phyloP scores from a whole-genome alignment of 1,140 invertebrate species.

The Lordiphosa clarofinis region DNA sequence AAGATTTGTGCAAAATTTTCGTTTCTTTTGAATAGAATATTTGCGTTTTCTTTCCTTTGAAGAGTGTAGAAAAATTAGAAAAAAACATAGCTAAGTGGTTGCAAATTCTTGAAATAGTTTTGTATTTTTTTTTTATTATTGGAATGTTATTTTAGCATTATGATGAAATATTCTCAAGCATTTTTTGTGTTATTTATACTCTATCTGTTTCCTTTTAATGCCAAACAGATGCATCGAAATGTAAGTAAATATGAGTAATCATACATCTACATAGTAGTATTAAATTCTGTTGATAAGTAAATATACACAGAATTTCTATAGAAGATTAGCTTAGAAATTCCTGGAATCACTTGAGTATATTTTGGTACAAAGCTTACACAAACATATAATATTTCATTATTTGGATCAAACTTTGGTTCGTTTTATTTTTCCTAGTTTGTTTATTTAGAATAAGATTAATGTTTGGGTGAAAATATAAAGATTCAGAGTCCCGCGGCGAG shows the following conservation, averaged over 20 bases:
- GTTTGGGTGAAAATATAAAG: too few relatives aligned
- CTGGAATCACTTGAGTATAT: too few relatives aligned
- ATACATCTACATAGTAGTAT: neutral
- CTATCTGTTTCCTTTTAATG: conserved; percentile 66
- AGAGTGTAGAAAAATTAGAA: conserved; percentile 26
- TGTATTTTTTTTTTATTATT: too few relatives aligned
- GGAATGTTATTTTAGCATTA: conserved; percentile 4
- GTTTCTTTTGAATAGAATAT: conserved; percentile 20
- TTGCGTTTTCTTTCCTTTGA: conserved; percentile 2
- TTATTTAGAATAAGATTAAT: too few relatives aligned
- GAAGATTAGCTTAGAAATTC: conserved; percentile 1
- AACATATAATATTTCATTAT: too few relatives aligned
- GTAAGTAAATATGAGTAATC: conserved; percentile 48
- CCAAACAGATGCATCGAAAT: conserved; percentile 73
- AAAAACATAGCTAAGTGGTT: conserved; percentile 7
- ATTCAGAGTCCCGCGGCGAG: too few relatives aligned
- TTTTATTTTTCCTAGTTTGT: too few relatives aligned
- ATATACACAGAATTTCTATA: neutral
- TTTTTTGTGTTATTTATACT: conserved; percentile 14
- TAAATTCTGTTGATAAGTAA: neutral
- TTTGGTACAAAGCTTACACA: too few relatives aligned
- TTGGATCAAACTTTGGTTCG: too few relatives aligned
- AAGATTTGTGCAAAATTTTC: neutral
- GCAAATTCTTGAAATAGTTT: conserved; percentile 14
- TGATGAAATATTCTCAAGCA: conserved; percentile 12